A percentile compares a stretch with the other conserved stretches of the same genome.
Conservation (phyloP, 1,140 invertebrate genomes). For the Platyscapa corneri region DNA sequence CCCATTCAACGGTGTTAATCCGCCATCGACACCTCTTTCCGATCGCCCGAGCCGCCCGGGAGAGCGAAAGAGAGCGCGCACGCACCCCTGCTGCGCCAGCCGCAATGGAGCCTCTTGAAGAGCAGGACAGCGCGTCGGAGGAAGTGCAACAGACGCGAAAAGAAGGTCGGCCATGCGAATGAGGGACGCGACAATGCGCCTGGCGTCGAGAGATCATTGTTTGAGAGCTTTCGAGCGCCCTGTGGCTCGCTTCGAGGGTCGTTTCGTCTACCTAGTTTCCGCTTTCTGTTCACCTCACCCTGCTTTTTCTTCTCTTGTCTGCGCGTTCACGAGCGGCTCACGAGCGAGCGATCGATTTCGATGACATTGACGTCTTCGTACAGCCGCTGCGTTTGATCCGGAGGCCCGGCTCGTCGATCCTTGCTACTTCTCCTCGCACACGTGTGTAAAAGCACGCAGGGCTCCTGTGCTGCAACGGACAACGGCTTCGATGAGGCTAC, state of each 20-base stretch:
- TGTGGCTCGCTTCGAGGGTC: slow-evolving; percentile 12
- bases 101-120: background rate
- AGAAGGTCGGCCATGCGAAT: slow-evolving; percentile 17
- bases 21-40: slow-evolving; percentile 49
- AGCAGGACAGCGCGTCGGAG: background rate
- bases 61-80: slow-evolving; percentile 43
- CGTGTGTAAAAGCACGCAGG: too few species aligned
- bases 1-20: slow-evolving; percentile 40
- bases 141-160: slow-evolving; percentile 31
- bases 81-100: slow-evolving; percentile 30
- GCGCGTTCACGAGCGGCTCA: background rate
- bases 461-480: too few species aligned
- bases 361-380: background rate
- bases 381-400: background rate
- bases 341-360: background rate
- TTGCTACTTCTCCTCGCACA: too few species aligned
- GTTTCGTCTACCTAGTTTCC: slow-evolving; percentile 23
- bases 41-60: slow-evolving; percentile 7
- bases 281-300: slow-evolving; percentile 5
- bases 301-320: background rate
- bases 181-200: slow-evolving; percentile 20
- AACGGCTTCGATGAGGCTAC: too few species aligned
- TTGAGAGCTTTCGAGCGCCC: slow-evolving; percentile 14
- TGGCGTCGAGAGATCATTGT: slow-evolving; percentile 28
- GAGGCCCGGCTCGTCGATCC: too few species aligned